These are phyloP conservation scores for Ochotona princeps DNA, from an alignment of 2,113 vertebrate genomes.

Conservation along the genomic window DNA sequence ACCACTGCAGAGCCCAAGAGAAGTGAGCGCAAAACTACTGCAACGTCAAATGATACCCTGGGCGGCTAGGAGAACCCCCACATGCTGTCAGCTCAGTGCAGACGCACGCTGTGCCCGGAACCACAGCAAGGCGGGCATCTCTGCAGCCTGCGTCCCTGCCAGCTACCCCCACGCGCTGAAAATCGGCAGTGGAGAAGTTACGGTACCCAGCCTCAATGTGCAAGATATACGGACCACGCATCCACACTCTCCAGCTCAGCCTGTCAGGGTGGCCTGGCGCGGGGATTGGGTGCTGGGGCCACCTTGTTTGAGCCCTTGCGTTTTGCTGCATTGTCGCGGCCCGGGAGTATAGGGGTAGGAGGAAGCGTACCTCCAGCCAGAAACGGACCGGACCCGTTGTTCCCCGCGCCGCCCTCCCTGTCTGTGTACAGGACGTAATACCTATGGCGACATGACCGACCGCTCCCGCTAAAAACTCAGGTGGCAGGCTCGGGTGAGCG, in stretches of 20 bases:
- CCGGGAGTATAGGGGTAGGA: background rate
- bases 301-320: constrained; percentile 45
- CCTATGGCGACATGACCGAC: background rate
- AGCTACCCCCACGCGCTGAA: constrained; percentile 58
- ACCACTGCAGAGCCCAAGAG: constrained; percentile 82
- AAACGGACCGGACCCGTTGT: background rate
- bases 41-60: constrained; percentile 66
- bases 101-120: constrained; percentile 59
- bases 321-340: constrained; percentile 83
- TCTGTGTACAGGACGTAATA: constrained; percentile 29
- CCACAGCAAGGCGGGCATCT: constrained; percentile 67
- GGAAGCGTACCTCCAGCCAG: constrained; percentile 47
- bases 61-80: constrained; percentile 73
- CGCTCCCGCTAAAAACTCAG: constrained; percentile 56
- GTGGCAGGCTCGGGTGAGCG: constrained; percentile 28
- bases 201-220: constrained; percentile 62
- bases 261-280: constrained; percentile 8
- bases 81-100: constrained; percentile 61
- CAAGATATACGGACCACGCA: constrained; percentile 36
- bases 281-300: background rate
- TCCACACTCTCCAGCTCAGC: constrained; percentile 1
- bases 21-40: constrained; percentile 78
- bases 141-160: constrained; percentile 79
- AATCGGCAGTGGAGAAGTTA: constrained; percentile 71
- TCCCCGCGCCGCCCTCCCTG: background rate